Conservation (phyloP, 2,888 invertebrate genomes). For the Galerucella pusilla region DNA sequence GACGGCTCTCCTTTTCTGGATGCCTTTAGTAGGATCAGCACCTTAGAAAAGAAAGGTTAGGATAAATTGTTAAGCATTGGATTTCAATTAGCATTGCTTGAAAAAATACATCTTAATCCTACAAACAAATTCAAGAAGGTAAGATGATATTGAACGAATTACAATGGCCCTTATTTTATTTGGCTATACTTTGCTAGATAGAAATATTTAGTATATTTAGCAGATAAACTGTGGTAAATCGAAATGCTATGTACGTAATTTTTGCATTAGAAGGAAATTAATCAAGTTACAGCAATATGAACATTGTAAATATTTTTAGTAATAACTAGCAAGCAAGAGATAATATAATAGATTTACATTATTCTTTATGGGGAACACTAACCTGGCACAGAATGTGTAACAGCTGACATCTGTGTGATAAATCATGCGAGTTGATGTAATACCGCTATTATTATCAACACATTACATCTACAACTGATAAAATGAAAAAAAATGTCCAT, state of each 20-base stretch:
- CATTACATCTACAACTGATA: slow-evolving; percentile 51
- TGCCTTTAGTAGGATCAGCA: slow-evolving; percentile 83
- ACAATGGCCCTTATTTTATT: not conserved
- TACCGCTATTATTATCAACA: slow-evolving; percentile 46
- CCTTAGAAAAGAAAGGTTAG: slow-evolving; percentile 67
- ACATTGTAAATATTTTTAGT: not conserved
- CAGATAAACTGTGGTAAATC: not conserved
- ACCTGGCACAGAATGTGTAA: slow-evolving; percentile 68
- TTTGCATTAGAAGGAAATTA: not conserved
- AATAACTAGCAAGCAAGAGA: not conserved
- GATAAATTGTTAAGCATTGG: slow-evolving; percentile 33
- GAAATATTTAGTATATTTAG: not conserved
- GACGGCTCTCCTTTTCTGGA: slow-evolving; percentile 82
- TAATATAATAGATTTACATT: not conserved
- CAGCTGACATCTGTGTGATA: slow-evolving; percentile 67
- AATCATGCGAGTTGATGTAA: slow-evolving; percentile 62
- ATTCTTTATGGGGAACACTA: slow-evolving; percentile 53
- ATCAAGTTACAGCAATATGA: not conserved
- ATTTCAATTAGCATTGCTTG: not conserved
- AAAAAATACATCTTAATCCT: not conserved
- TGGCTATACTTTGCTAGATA: not conserved
- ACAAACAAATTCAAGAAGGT: not conserved
- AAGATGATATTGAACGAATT: not conserved
- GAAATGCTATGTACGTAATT: not conserved
- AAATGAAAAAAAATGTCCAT: slow-evolving; percentile 42